Evolutionary conservation across 2,113 vertebrate genomes (phyloP), one percentile per base, ranked within the genome.

Genomic region (Passer domesticus): DNA sequence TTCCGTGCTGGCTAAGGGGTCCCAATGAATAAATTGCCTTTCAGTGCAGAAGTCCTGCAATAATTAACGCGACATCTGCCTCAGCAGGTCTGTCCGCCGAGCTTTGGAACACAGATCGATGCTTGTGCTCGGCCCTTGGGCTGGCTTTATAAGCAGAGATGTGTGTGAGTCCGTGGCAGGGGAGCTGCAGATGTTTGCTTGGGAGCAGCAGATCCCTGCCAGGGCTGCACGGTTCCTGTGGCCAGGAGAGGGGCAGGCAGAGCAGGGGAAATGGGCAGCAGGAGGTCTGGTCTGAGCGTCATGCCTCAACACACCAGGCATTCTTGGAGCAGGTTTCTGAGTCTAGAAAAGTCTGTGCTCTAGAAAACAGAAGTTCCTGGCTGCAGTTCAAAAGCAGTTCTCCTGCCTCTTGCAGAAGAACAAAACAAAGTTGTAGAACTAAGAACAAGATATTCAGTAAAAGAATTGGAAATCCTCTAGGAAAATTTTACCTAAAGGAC

Each of bases 401-500:
- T 82, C 25, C 52, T 66, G 73, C 50, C n/a, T 85, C 44, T 78
- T 75, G 81, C 21, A 39, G 47, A 91, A 90, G 58, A 95, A 94
- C 88, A 87, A 76, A 92, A 68, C 67, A 93, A 97, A 97, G 94
- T 97, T 97, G 28, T 25, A 64, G 66, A 95, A 93, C 73, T 89
- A 78, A 92, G 87, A 78, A 33, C 3, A 39, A 37, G 33, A 77
- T 85, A 83, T 46, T 74, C 41, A 80, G 15, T 67, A 28, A 23
- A 79, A 63, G 35, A 75, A 31, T 17, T 53, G 21, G 50, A 41
- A 77, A 44, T 68, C 52, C 56, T 47, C 44, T 25, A 84, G 55
- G 87, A 83, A 73, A 74, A 76, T 39, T 37, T 70, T 79, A 46
- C 27, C 47, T 66, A 31, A 75, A 91, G 60, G 62, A 52, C 12